These are phyloP conservation scores for Pygmarrhopalites habei DNA, from an alignment of 1,140 invertebrate species.

Conservation along the genomic window DNA sequence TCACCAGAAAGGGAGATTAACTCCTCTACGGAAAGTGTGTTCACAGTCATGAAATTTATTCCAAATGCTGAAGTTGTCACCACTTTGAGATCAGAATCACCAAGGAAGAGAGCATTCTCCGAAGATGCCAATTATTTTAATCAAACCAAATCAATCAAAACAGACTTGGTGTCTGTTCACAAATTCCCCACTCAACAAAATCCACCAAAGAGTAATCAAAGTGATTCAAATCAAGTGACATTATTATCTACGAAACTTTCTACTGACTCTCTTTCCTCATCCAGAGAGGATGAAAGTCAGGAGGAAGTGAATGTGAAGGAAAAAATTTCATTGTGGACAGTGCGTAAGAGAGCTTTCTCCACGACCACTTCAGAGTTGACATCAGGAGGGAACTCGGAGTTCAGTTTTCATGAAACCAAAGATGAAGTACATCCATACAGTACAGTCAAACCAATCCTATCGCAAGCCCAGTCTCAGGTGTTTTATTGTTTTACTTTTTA, in stretches of 20 bases:
- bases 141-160: constrained; percentile 36
- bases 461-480: no score
- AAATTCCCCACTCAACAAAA: neutral
- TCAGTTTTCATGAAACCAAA: neutral
- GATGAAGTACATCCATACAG: neutral
- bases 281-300: constrained; percentile 5
- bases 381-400: neutral
- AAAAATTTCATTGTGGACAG: constrained; percentile 29
- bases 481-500: no score
- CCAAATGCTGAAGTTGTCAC: constrained; percentile 28
- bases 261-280: neutral
- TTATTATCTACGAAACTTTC: neutral
- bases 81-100: constrained; percentile 21
- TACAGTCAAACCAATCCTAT: neutral
- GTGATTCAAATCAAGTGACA: neutral
- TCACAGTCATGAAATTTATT: constrained; percentile 41
- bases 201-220: neutral
- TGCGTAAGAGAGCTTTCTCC: constrained; percentile 6
- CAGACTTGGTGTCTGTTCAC: constrained; percentile 11
- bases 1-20: constrained; percentile 13
- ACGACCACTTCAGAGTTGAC: neutral
- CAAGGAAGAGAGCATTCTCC: constrained; percentile 34
- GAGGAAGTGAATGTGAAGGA: constrained; percentile 37
- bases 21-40: constrained; percentile 19
- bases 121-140: constrained; percentile 27